Evolutionary conservation across 2,113 vertebrate species (phyloP).

Genomic region (Galemys pyrenaicus): DNA sequence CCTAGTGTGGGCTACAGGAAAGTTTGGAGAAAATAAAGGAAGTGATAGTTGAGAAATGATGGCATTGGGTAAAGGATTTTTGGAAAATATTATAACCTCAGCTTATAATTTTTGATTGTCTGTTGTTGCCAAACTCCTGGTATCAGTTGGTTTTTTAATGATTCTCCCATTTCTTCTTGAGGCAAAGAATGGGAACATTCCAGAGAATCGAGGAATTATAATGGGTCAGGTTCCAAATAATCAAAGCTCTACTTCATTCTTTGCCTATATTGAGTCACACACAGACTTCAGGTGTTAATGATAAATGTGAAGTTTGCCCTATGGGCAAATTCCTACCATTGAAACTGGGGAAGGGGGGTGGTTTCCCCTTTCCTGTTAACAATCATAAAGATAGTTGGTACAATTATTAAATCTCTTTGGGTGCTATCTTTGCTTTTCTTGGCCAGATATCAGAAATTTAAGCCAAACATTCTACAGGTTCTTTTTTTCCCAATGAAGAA

Average conservation of each 20-base stretch:
- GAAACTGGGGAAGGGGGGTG: too few species aligned
- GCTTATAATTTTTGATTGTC: neutral
- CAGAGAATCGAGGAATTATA: neutral
- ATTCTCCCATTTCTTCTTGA: neutral
- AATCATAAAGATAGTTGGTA: neutral
- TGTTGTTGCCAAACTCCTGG: conserved; percentile 4
- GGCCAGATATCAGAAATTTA: neutral
- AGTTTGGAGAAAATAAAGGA: neutral
- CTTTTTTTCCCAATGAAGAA: neutral
- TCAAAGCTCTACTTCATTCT: neutral
- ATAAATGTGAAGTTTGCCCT: neutral
- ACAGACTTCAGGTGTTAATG: neutral
- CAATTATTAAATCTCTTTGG: neutral
- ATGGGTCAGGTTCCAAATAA: neutral
- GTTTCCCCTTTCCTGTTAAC: neutral
- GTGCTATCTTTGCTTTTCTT: neutral
- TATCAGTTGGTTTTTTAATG: neutral
- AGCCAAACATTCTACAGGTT: neutral
- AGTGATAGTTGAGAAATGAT: neutral
- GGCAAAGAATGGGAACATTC: neutral
- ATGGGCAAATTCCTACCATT: neutral
- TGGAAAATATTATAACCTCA: neutral
- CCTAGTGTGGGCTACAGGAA: neutral
- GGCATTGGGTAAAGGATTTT: neutral
- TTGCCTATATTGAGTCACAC: neutral